A percentile compares a stretch with the other conserved stretches of the same genome.
Evolutionary conservation across 1,140 invertebrate genomes (phyloP).

Genomic region (Bicyclus anynana): DNA sequence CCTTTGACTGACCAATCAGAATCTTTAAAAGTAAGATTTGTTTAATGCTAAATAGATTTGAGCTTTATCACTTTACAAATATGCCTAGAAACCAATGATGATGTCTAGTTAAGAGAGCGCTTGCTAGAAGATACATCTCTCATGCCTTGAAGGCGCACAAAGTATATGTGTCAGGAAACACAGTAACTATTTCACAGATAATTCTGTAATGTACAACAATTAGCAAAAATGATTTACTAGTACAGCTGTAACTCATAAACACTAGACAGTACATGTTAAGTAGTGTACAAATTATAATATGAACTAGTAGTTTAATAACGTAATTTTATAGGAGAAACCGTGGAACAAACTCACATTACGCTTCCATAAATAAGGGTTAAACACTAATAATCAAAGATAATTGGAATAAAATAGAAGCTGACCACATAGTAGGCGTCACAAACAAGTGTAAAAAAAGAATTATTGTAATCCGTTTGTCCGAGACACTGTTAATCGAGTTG

Average conservation of each 20-base stretch:
- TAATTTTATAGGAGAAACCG: neutral
- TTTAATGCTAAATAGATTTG: too few species aligned
- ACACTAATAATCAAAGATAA: neutral
- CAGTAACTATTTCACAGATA: too few species aligned
- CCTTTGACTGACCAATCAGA: conserved; percentile 88
- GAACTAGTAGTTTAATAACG: too few species aligned
- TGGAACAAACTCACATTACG: neutral
- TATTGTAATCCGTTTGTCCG: conserved; percentile 20
- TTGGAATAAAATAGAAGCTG: conserved; percentile 7
- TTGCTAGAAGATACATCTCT: too few species aligned
- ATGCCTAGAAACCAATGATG: neutral
- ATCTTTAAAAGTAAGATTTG: conserved; percentile 84
- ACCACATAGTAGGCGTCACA: neutral
- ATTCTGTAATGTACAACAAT: too few species aligned
- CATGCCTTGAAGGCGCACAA: too few species aligned
- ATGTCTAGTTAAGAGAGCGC: neutral
- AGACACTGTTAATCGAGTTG: conserved; percentile 26
- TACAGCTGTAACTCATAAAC: too few species aligned
- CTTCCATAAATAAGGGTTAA: neutral
- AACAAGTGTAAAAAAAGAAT: conserved; percentile 23
- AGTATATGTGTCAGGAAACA: too few species aligned
- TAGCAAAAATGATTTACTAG: too few species aligned
- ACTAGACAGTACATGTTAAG: too few species aligned
- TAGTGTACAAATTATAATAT: too few species aligned
- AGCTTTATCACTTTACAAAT: neutral